Evolutionary conservation across 2,888 invertebrate genomes (phyloP).

Genomic region (Tenthredo mesomela): DNA sequence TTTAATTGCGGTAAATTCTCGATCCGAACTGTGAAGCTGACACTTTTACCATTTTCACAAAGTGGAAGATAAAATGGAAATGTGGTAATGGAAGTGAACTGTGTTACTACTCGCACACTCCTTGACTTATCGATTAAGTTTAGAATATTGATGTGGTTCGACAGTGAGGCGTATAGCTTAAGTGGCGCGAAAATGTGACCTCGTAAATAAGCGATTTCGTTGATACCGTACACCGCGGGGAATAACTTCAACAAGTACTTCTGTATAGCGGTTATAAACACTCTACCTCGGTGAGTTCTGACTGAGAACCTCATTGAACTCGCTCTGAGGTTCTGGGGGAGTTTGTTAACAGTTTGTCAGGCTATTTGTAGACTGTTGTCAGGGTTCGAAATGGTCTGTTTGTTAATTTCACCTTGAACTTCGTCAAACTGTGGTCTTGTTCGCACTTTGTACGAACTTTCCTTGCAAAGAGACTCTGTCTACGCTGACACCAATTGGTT

Average conservation of each 20-base stretch:
- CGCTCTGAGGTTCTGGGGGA: background rate
- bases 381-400: constrained; percentile 21
- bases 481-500: constrained; percentile 5
- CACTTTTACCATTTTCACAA: constrained; percentile 23
- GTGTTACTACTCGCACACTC: background rate
- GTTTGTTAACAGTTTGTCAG: constrained; percentile 37
- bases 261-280: constrained; percentile 12
- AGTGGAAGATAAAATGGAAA: constrained; percentile 13
- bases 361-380: constrained; percentile 30
- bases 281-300: constrained; percentile 8
- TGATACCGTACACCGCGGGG: background rate
- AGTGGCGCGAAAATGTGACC: background rate
- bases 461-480: background rate
- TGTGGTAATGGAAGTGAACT: background rate
- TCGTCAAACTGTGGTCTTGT: constrained; percentile 31
- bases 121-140: constrained; percentile 31
- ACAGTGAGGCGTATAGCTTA: background rate
- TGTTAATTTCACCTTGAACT: constrained; percentile 47
- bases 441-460: background rate
- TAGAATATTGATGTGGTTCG: constrained; percentile 16
- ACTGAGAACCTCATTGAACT: constrained; percentile 27
- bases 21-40: constrained; percentile 15
- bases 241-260: constrained; percentile 32
- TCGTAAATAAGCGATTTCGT: constrained; percentile 21
- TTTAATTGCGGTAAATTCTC: constrained; percentile 42